These are phyloP conservation scores for Chionodraco myersi DNA, from an alignment of 2,113 vertebrate genomes.

Conservation along the genomic window DNA sequence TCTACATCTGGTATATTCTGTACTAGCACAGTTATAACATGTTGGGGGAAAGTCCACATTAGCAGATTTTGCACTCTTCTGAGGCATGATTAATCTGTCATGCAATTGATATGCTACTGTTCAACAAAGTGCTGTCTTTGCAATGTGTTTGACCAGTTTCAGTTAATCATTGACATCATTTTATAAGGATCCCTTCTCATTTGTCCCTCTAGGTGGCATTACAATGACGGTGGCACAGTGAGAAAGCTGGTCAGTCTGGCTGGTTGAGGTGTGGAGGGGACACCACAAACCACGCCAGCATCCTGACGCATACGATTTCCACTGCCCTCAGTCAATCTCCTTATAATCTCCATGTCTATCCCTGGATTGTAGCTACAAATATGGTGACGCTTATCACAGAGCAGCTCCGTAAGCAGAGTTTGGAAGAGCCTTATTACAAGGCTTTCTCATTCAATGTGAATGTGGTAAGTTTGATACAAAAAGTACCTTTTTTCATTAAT, in stretches of 20 bases:
- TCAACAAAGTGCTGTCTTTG: not conserved
- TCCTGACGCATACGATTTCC: constrained; percentile 47
- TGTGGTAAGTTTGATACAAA: constrained; percentile 81
- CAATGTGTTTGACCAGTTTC: not conserved
- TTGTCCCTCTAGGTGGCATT: constrained; percentile 54
- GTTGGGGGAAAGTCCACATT: not conserved
- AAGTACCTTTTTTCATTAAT: not conserved
- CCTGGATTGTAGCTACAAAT: constrained; percentile 60
- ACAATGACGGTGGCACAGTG: constrained; percentile 59
- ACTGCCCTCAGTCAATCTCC: constrained; percentile 34
- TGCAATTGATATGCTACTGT: not conserved
- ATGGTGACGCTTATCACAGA: constrained; percentile 92
- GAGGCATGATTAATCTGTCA: not conserved
- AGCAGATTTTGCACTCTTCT: not conserved
- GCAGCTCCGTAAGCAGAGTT: constrained; percentile 90
- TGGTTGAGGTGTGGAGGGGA: constrained; percentile 76
- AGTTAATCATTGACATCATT: constrained; percentile 16
- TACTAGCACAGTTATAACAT: not conserved
- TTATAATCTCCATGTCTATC: constrained; percentile 28
- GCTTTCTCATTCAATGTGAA: constrained; percentile 87
- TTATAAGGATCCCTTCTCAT: not conserved
- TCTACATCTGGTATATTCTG: not conserved
- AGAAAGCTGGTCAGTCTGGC: constrained; percentile 66
- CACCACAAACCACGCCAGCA: constrained; percentile 73
- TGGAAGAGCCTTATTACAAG: constrained; percentile 88